Evolutionary conservation across 1,140 invertebrate genomes (phyloP).

Genomic region (Anoplophora glabripennis): DNA sequence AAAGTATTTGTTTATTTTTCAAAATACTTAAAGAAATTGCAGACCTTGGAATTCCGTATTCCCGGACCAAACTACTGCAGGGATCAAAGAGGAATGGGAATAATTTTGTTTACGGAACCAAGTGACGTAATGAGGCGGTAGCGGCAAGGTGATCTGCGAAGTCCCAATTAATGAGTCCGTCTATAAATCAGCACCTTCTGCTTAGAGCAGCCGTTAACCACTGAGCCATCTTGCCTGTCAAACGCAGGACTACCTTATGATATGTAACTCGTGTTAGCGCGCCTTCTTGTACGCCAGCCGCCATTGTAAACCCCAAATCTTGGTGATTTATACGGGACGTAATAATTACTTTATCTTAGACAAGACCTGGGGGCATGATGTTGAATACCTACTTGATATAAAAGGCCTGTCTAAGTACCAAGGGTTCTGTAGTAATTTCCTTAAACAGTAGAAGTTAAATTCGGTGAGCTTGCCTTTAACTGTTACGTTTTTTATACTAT

Average conservation of each 20-base stretch:
- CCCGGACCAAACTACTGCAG: too few relatives aligned
- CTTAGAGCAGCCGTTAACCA: conserved; percentile 9
- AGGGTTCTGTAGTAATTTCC: too few relatives aligned
- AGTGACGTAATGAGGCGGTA: conserved; percentile 9
- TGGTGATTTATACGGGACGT: background rate
- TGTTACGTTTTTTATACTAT: too few relatives aligned
- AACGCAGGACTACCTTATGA: conserved; percentile 8
- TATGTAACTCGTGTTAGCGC: conserved; percentile 11
- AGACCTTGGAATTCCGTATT: too few relatives aligned
- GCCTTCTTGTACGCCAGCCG: conserved; percentile 1
- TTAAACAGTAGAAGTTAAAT: too few relatives aligned
- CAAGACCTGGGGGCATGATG: background rate
- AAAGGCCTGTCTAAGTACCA: too few relatives aligned
- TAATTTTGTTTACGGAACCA: background rate
- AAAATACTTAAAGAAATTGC: too few relatives aligned
- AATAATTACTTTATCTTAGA: conserved; percentile 1
- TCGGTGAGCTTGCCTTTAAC: too few relatives aligned
- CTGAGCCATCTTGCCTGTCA: conserved; percentile 17
- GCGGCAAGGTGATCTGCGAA: conserved; percentile 9
- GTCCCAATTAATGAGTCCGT: conserved; percentile 14
- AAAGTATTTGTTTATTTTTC: too few relatives aligned
- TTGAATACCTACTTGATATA: too few relatives aligned
- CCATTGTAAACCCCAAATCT: conserved; percentile 3
- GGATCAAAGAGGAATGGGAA: too few relatives aligned
- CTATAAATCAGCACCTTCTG: conserved; percentile 18